Percentiles rank a stretch among this genome's conserved stretches.
These are phyloP conservation scores for Nesoenas mayeri DNA, from an alignment of 2,113 vertebrate species.

Conservation along the genomic window DNA sequence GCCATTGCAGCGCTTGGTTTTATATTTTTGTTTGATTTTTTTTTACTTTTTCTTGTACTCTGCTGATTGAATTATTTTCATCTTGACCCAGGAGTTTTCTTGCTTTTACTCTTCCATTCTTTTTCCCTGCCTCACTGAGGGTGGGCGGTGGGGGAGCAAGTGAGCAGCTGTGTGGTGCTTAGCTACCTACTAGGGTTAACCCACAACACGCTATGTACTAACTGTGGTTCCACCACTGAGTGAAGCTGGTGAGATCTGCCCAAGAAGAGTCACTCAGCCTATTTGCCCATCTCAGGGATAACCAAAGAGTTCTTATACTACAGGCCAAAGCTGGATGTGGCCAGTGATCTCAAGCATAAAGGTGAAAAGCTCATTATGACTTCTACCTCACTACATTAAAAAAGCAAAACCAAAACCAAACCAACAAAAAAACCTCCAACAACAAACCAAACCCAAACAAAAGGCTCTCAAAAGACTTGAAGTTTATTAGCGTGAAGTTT, in stretches of 20 bases:
- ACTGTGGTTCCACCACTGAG: not conserved
- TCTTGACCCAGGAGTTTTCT: not conserved
- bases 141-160: rapidly evolving
- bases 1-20: not conserved
- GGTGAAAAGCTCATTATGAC: not conserved
- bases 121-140: too few relatives aligned
- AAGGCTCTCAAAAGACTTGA: not conserved
- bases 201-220: not conserved
- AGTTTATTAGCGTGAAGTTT: not conserved
- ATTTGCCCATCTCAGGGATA: not conserved
- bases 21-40: not conserved
- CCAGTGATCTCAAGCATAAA: not conserved
- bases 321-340: not conserved
- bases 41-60: not conserved
- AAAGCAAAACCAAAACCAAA: not conserved
- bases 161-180: not conserved
- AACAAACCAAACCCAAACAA: not conserved
- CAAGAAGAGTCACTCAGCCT: not conserved
- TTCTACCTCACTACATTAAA: not conserved
- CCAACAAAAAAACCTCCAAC: too few relatives aligned
- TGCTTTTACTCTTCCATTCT: not conserved
- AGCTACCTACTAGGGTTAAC: too few relatives aligned
- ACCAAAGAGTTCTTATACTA: not conserved
- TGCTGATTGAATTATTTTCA: not conserved
- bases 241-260: not conserved